phyloP scores from a whole-genome alignment of 2,888 invertebrate species.

The Thalpophila matura region DNA sequence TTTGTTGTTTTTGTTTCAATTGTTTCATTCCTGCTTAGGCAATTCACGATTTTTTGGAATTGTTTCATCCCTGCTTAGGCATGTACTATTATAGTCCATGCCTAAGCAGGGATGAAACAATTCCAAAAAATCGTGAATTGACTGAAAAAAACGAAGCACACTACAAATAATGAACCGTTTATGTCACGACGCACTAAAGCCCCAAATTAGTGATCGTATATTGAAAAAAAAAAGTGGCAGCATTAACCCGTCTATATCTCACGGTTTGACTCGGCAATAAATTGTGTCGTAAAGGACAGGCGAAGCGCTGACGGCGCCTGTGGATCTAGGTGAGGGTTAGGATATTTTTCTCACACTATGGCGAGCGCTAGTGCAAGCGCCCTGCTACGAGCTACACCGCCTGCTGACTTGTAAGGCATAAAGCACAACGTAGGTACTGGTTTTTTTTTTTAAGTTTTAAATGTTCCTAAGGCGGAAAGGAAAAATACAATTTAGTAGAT shows the following conservation, averaged over 20 bases:
- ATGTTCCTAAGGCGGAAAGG: not conserved
- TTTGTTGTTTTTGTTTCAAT: no score
- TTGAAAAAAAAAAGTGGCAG: not conserved
- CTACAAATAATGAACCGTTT: no score
- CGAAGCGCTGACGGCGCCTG: constrained; percentile 67
- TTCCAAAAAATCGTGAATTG: no score
- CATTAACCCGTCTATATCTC: constrained; percentile 47
- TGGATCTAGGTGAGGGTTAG: constrained; percentile 86
- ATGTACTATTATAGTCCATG: no score
- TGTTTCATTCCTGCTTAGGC: no score
- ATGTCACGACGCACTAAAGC: no score
- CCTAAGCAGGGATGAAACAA: no score
- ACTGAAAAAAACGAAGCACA: no score
- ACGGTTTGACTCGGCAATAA: constrained; percentile 42
- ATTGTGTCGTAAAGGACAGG: constrained; percentile 50
- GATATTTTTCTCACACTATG: constrained; percentile 87
- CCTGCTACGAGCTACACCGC: constrained; percentile 68
- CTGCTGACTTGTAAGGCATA: constrained; percentile 52
- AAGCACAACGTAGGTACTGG: constrained; percentile 16
- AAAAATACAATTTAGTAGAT: no score
- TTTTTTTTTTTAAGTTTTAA: not conserved
- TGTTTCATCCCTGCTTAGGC: no score
- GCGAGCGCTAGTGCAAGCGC: constrained; percentile 53
- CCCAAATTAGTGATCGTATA: not conserved
- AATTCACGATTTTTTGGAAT: no score